Evolutionary conservation across 1,140 invertebrate genomes (phyloP), one percentile per base, ranked within the genome.

Genomic region (Drosophila yakuba): DNA sequence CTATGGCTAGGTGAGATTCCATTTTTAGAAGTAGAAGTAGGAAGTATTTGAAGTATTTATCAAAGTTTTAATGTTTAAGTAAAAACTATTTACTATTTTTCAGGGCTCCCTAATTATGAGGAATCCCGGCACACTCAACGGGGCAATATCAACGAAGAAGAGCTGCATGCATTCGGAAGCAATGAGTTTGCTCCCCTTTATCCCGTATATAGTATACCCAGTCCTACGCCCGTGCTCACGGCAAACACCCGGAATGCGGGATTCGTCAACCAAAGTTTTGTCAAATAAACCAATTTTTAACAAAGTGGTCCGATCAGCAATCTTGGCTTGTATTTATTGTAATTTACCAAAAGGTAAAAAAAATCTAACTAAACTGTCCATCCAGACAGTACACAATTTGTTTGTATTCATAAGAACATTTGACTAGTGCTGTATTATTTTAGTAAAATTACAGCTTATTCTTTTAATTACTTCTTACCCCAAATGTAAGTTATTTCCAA

Each of bases 121-220:
- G 91, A 91, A 36, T 82, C 86, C 1, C 57, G 75, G 8, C 76
- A 90, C 47, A 86, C 80, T 2, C 32, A 78, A 3, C 79, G 81
- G 1, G 91, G 80, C 45, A 81, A 92, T 54, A 86, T 92, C 15
- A 91, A 92, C 52, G 91, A 92, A 39, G 91, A 91, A 38, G 91
- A 92, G 41, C 47, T 84, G 6, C 67, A 91, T 25, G 78, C 91
- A 6, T 91, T 92, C 32, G 89, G 86, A 0, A 41, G 58, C 8
- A 86, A 84, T 51, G 83, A 90, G 67, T 92, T 91, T 59, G 77
- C 89, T 3, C 91, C 91, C 1, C 62, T 91, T 17, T 92, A 92
- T 91, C 91, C 91, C 0, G 91, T 92, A 10, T 92, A 91, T 50
- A 73, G 75, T 36, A 66, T 90, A 39, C 77, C 90, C 6, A 84